Percentiles rank a stretch among this genome's conserved stretches.
These are phyloP conservation scores for Orius laevigatus DNA, from an alignment of 1,140 invertebrate species.

Conservation along the genomic window DNA sequence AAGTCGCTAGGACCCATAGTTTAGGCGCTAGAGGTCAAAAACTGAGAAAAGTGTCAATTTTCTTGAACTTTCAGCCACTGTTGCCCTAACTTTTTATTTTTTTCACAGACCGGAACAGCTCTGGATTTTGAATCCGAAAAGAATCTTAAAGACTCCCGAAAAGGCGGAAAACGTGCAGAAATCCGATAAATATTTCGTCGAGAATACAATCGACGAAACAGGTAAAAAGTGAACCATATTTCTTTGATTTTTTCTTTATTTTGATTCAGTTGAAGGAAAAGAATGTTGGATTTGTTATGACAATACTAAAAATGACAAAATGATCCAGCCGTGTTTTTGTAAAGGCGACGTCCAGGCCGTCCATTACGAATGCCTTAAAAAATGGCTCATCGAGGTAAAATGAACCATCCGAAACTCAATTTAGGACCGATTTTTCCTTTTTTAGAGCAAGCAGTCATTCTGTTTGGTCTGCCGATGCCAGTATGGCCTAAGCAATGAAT, in stretches of 20 bases:
- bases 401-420: too few relatives aligned
- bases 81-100: not conserved
- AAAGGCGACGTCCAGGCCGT: conserved; percentile 78
- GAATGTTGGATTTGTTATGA: conserved; percentile 95
- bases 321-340: conserved; percentile 77
- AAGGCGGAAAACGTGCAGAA: not conserved
- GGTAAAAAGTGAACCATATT: not conserved
- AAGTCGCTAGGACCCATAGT: too few relatives aligned
- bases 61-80: too few relatives aligned
- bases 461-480: not conserved
- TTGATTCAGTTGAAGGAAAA: conserved; percentile 23
- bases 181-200: too few relatives aligned
- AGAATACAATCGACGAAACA: too few relatives aligned
- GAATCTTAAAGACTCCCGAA: conserved; percentile 45
- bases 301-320: conserved; percentile 47
- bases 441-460: conserved; percentile 6
- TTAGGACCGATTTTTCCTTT: too few relatives aligned
- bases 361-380: conserved; percentile 81
- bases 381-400: conserved; percentile 56
- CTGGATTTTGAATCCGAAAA: conserved; percentile 84
- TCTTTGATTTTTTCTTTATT: conserved; percentile 1
- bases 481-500: not conserved
- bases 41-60: too few relatives aligned
- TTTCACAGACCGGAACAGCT: conserved; percentile 58
- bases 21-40: too few relatives aligned